Conservation (phyloP, 2,888 invertebrate genomes). For the Sycophila texana region DNA sequence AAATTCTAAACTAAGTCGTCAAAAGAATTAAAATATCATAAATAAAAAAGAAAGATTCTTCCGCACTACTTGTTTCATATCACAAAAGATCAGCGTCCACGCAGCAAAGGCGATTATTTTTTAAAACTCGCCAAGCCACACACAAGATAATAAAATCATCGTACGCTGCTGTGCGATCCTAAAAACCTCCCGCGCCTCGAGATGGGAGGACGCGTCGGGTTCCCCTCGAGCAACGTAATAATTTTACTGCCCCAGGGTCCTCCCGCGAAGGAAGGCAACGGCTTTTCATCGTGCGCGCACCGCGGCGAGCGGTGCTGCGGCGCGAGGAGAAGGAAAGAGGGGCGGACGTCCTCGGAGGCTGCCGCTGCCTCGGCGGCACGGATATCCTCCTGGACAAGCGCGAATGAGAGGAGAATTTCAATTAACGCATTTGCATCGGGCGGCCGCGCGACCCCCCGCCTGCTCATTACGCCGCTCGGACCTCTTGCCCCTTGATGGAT, state of each 20-base stretch:
- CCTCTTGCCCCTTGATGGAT: conserved; percentile 46
- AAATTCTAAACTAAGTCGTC: too few relatives aligned
- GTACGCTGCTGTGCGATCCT: neutral
- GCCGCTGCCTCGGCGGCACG: conserved; percentile 5
- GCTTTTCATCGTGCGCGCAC: conserved; percentile 37
- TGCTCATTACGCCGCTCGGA: conserved; percentile 46
- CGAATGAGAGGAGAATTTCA: conserved; percentile 53
- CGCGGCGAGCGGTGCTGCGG: too few relatives aligned
- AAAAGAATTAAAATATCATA: too few relatives aligned
- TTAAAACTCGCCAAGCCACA: neutral
- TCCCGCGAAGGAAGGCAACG: neutral
- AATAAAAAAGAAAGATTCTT: too few relatives aligned
- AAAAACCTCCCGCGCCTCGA: neutral
- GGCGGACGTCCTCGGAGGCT: neutral
- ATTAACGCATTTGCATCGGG: conserved; percentile 46
- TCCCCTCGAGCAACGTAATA: conserved; percentile 11
- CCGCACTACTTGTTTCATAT: too few relatives aligned
- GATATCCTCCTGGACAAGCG: conserved; percentile 45
- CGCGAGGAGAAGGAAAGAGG: neutral
- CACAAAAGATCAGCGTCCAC: neutral
- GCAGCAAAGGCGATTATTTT: neutral
- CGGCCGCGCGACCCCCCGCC: conserved; percentile 33
- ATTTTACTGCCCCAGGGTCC: conserved; percentile 2
- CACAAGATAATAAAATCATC: conserved; percentile 19
- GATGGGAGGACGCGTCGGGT: conserved; percentile 6